Evolutionary conservation across 2,888 invertebrate species (phyloP).

Genomic region (Hirtodrosophila alboralis): DNA sequence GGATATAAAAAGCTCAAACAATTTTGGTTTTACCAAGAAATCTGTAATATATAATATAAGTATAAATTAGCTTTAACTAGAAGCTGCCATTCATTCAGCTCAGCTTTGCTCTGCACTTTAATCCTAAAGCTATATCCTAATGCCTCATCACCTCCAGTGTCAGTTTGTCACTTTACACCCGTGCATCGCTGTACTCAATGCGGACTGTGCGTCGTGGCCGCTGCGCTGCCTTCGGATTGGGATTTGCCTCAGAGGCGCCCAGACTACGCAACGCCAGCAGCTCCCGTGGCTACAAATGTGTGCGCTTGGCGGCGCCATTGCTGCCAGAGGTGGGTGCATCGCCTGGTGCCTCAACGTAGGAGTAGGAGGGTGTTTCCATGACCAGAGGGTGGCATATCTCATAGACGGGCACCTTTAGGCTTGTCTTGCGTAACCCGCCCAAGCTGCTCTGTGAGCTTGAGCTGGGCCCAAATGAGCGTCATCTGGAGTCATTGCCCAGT

Average conservation of each 20-base stretch:
- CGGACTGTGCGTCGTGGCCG: constrained; percentile 68
- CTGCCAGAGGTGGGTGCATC: constrained; percentile 14
- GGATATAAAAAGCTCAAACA: constrained; percentile 11
- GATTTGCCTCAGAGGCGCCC: constrained; percentile 48
- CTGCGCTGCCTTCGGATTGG: constrained; percentile 44
- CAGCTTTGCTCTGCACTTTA: neutral
- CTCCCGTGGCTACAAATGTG: constrained; percentile 77
- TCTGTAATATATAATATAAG: neutral
- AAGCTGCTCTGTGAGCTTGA: constrained; percentile 82
- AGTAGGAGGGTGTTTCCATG: constrained; percentile 83
- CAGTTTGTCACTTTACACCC: constrained; percentile 37
- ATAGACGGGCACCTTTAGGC: constrained; percentile 83
- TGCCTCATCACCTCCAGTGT: neutral
- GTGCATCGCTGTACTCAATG: constrained; percentile 70
- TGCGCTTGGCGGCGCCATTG: constrained; percentile 55
- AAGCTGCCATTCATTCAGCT: neutral
- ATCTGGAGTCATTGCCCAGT: constrained; percentile 85
- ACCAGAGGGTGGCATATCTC: constrained; percentile 84
- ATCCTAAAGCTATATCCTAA: neutral
- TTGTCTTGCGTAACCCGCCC: constrained; percentile 82
- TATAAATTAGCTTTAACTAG: constrained; percentile 8
- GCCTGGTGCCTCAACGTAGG: constrained; percentile 67
- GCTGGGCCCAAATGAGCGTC: constrained; percentile 85
- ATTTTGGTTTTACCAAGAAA: constrained; percentile 47
- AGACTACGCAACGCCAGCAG: constrained; percentile 55